These are phyloP conservation scores for Acanthochromis polyacanthus DNA, from an alignment of 2,113 vertebrate genomes.

Conservation along the genomic window DNA sequence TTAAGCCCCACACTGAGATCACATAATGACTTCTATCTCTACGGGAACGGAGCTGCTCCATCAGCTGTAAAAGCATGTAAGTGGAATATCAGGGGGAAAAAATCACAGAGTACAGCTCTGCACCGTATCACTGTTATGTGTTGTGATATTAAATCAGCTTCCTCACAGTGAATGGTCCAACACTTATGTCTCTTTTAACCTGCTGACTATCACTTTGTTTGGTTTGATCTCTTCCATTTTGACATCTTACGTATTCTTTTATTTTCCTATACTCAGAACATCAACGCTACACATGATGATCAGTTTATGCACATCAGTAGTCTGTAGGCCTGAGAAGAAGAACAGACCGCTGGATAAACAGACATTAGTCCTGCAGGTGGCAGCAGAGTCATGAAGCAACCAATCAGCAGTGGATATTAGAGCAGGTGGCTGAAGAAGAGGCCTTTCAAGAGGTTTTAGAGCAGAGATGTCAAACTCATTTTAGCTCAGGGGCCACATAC, in stretches of 20 bases:
- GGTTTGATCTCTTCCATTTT: not conserved
- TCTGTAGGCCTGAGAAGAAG: not conserved
- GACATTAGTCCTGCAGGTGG: slow-evolving; percentile 63
- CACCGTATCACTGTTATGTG: not conserved
- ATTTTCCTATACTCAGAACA: not conserved
- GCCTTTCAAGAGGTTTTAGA: not conserved
- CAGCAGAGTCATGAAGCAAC: slow-evolving; percentile 57
- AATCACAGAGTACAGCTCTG: not conserved
- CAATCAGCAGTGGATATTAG: not conserved
- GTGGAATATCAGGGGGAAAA: not conserved
- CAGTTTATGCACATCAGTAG: not conserved
- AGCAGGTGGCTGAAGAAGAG: not conserved
- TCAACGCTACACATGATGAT: too few species aligned
- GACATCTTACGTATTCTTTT: too few species aligned
- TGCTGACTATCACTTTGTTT: too few species aligned
- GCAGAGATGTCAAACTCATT: too few species aligned
- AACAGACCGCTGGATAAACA: not conserved
- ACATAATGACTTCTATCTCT: slow-evolving; percentile 6
- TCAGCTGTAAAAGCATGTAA: not conserved
- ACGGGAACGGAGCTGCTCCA: slow-evolving; percentile 5
- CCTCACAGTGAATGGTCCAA: too few species aligned
- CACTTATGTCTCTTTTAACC: too few species aligned
- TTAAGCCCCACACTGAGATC: not conserved
- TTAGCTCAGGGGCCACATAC: too few species aligned
- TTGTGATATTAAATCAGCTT: not conserved